A percentile compares a stretch with the other conserved stretches of the same genome.
Conservation (phyloP, 2,113 vertebrate genomes). For the Cercocebus atys region DNA sequence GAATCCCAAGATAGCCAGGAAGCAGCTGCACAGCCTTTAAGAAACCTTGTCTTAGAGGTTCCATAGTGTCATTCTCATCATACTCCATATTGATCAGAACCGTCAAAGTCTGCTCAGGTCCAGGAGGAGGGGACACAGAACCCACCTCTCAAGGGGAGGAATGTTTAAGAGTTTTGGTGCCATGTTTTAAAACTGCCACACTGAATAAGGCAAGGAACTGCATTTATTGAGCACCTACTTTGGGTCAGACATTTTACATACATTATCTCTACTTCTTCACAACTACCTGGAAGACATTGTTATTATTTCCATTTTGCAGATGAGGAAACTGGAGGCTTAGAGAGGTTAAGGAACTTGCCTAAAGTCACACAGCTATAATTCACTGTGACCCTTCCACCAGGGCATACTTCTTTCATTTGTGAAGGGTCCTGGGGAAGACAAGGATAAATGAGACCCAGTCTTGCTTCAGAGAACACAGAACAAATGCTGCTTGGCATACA, state of each 20-base stretch:
- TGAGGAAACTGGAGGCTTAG: neutral
- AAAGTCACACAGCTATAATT: neutral
- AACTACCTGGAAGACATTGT: neutral
- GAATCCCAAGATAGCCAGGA: neutral
- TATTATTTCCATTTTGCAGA: neutral
- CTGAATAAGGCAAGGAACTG: neutral
- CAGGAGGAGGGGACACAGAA: neutral
- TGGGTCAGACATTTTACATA: neutral
- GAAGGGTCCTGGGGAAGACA: neutral
- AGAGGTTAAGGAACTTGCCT: neutral
- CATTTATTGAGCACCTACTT: neutral
- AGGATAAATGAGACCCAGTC: neutral
- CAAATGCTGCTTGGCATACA: neutral
- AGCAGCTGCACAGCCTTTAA: neutral
- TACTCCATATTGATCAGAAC: neutral
- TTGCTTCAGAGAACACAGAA: neutral
- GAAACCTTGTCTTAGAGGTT: neutral
- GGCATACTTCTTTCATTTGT: neutral
- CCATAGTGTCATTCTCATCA: neutral
- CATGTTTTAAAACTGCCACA: neutral
- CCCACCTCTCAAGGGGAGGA: neutral
- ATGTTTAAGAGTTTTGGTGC: neutral
- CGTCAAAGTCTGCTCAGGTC: neutral
- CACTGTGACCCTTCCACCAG: neutral
- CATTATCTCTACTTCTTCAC: neutral